Percentiles rank a stretch among this genome's conserved stretches.
These are phyloP conservation scores for Oreonectes daqikongensis DNA, from an alignment of 2,797 vertebrate species.

Conservation along the genomic window DNA sequence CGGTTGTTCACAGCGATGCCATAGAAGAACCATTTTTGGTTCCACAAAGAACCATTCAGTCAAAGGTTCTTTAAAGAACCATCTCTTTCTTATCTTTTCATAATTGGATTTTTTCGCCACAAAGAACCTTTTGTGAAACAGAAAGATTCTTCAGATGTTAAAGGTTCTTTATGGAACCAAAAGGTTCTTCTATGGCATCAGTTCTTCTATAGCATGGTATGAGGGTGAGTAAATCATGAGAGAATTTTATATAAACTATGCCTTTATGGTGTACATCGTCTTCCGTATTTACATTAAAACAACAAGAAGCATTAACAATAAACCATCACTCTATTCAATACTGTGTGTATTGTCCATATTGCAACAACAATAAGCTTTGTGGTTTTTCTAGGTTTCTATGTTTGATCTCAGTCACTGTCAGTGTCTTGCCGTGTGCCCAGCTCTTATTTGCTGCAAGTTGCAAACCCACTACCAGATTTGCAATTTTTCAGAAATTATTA, in stretches of 20 bases:
- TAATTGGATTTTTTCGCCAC: too few species aligned
- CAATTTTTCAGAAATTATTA: not conserved
- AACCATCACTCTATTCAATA: not conserved
- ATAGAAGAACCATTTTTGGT: too few species aligned
- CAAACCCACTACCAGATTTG: not conserved
- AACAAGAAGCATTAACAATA: not conserved
- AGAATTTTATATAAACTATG: too few species aligned
- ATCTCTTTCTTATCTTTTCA: too few species aligned
- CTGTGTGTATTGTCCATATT: not conserved
- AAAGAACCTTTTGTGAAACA: too few species aligned
- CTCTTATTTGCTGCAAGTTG: not conserved
- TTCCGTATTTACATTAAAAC: conserved; percentile 3
- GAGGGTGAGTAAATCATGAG: not conserved
- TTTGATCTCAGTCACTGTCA: not conserved
- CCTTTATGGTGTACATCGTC: not conserved
- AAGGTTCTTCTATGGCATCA: too few species aligned
- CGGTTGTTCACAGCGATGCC: too few species aligned
- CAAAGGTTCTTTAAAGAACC: too few species aligned
- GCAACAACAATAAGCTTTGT: conserved; percentile 15
- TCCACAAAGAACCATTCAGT: too few species aligned
- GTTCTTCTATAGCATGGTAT: too few species aligned
- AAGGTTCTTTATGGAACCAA: too few species aligned
- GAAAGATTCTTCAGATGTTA: too few species aligned
- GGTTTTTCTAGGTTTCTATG: not conserved
- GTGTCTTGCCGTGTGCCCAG: not conserved